A percentile compares a stretch with the other conserved stretches of the same genome.
Evolutionary conservation across 1,140 invertebrate genomes (phyloP).

Genomic region (Microplitis mediator): DNA sequence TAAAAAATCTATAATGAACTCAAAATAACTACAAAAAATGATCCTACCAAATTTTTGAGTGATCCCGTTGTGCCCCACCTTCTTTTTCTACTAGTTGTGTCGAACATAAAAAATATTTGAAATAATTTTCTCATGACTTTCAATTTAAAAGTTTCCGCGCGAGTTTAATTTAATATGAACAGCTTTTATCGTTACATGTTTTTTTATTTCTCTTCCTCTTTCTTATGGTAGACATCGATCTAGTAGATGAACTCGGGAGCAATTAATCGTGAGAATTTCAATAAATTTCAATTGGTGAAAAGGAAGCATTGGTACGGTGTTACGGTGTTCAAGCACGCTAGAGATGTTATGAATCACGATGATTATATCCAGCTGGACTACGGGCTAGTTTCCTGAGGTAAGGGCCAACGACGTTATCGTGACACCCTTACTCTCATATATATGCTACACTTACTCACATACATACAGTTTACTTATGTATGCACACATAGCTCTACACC

Average conservation of each 20-base stretch:
- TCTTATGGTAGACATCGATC: background rate
- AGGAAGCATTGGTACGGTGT: constrained; percentile 20
- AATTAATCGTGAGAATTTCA: constrained; percentile 31
- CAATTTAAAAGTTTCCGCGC: too few relatives aligned
- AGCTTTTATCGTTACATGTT: too few relatives aligned
- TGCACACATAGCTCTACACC: too few relatives aligned
- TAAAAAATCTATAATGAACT: too few relatives aligned
- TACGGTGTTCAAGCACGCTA: constrained; percentile 30
- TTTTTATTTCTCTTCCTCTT: too few relatives aligned
- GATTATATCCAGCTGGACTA: constrained; percentile 15
- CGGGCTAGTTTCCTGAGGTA: background rate
- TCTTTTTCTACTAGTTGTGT: too few relatives aligned
- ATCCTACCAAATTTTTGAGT: too few relatives aligned
- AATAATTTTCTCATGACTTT: too few relatives aligned
- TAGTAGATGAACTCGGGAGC: constrained; percentile 9
- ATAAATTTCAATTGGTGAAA: constrained; percentile 35
- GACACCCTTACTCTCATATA: background rate
- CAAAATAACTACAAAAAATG: too few relatives aligned
- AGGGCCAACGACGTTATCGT: background rate
- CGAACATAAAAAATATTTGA: too few relatives aligned
- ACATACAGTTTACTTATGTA: background rate
- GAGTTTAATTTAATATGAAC: too few relatives aligned
- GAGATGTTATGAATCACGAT: constrained; percentile 32
- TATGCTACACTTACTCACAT: background rate
- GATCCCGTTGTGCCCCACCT: too few relatives aligned